phyloP scores from a whole-genome alignment of 2,797 vertebrate genomes.

The Notolepis coatsorum region DNA sequence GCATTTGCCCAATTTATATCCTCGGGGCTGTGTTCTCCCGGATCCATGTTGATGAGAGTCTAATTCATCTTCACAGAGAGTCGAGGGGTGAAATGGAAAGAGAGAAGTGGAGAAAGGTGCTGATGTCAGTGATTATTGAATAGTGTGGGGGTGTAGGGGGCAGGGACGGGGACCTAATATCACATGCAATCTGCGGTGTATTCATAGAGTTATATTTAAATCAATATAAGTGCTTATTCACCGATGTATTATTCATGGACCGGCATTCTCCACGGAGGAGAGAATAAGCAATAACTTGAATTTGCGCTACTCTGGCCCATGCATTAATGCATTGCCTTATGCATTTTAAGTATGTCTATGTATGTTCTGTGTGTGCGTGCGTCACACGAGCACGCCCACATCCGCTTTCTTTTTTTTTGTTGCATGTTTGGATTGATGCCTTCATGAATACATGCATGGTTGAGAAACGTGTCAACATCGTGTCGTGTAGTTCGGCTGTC shows the following conservation, averaged over 20 bases:
- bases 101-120: conserved; percentile 53
- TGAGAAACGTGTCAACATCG: conserved; percentile 18
- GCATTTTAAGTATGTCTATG: conserved; percentile 19
- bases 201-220: conserved; percentile 71
- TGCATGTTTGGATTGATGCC: conserved; percentile 11
- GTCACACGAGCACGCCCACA: no score
- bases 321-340: conserved; percentile 55
- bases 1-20: conserved; percentile 58
- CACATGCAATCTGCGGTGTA: conserved; percentile 59
- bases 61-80: conserved; percentile 50
- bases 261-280: conserved; percentile 36
- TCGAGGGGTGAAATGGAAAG: conserved; percentile 53
- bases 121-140: conserved; percentile 59
- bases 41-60: conserved; percentile 49
- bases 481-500: conserved; percentile 11
- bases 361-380: conserved; percentile 13
- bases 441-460: conserved; percentile 14
- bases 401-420: background rate
- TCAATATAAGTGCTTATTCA: conserved; percentile 69
- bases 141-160: conserved; percentile 50
- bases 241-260: conserved; percentile 75
- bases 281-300: conserved; percentile 57
- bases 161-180: conserved; percentile 54
- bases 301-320: conserved; percentile 34
- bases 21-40: conserved; percentile 31